Evolutionary conservation across 2,113 vertebrate genomes (phyloP).

Genomic region (Cyprinodon tularosa): DNA sequence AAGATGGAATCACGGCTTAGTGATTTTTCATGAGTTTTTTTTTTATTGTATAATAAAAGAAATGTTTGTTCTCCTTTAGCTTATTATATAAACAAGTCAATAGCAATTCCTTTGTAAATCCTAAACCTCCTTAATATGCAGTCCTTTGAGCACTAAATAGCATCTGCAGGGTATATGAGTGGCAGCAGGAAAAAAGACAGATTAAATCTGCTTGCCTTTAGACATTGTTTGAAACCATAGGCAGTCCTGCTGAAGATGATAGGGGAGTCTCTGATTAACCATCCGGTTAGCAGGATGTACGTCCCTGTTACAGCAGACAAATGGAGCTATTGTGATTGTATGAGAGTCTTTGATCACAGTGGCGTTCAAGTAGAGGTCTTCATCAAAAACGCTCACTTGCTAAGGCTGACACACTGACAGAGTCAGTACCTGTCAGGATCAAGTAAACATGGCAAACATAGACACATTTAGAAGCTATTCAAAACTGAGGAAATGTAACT

Average conservation of each 20-base stretch:
- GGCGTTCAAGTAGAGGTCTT: slow-evolving; percentile 62
- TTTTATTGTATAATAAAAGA: slow-evolving; percentile 43
- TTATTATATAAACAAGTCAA: slow-evolving; percentile 19
- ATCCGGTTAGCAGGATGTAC: slow-evolving; percentile 66
- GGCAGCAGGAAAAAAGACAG: slow-evolving; percentile 42
- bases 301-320: slow-evolving; percentile 70
- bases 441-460: slow-evolving; percentile 43
- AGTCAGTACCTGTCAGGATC: slow-evolving; percentile 41
- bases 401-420: slow-evolving; percentile 57
- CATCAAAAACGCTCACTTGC: slow-evolving; percentile 63
- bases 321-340: slow-evolving; percentile 72
- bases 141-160: slow-evolving; percentile 64
- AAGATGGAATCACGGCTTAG: slow-evolving; percentile 30
- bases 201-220: slow-evolving; percentile 70
- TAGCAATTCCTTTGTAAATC: slow-evolving; percentile 56
- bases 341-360: slow-evolving; percentile 69
- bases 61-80: background rate
- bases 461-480: slow-evolving; percentile 25
- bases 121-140: slow-evolving; percentile 67
- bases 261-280: slow-evolving; percentile 75
- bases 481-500: background rate
- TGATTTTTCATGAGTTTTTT: background rate
- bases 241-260: slow-evolving; percentile 71
- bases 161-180: slow-evolving; percentile 65
- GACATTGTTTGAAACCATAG: slow-evolving; percentile 65